Base-by-base conservation (phyloP, 2,888 invertebrate genomes). In the Yponomeuta cagnagella region DNA sequence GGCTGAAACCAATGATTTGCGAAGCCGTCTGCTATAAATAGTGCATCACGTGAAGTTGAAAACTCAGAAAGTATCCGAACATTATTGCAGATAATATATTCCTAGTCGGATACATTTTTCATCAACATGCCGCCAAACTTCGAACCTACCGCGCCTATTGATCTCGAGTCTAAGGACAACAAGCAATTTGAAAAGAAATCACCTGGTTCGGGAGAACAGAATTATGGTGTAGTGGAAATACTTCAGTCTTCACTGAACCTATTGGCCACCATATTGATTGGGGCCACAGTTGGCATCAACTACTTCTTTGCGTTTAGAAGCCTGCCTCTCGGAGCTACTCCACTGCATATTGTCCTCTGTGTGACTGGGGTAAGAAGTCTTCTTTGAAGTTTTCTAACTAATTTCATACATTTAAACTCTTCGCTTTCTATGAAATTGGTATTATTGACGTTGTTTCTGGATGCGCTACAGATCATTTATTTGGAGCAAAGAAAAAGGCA, bases 281-380 rank as follows among this genome's bases (percentile, higher is more conserved):
- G 90, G 30, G 75, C 80, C 30, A 80, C 8, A 12, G 84, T 86
- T 2, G 85, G 84, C 33, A 73, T 82, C 6, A 71, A 73, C 2
- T 12, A 87, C 0, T 43, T 83, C 10, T 89, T 77, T 71, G 76
- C 84, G 1, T 80, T 87, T 9, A 79, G 81, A 71, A 72, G 83
- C 37, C 12, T 79, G 9, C 86, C 87, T 0, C 31, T 85, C 6
- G 76, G 77, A 70, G 73, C 81, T 0, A 87, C 84, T 9, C 73
- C 76, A 33, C 72, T 80, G 65, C 90, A 90, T 73, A 80, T 89
- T 37, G 72, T 85, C 5, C 74, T 90, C 68, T 90, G 90, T 76
- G 87, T 89, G 15, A 72, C 86, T 70, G 90, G 91, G 78, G 91
- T 91, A 75, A 88, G 90, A 84, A 63, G 23, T 23, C 23, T 23